A percentile compares a stretch with the other conserved stretches of the same genome.
Conservation (phyloP, 2,113 vertebrate genomes). For the Sinocyclocheilus rhinocerous region DNA sequence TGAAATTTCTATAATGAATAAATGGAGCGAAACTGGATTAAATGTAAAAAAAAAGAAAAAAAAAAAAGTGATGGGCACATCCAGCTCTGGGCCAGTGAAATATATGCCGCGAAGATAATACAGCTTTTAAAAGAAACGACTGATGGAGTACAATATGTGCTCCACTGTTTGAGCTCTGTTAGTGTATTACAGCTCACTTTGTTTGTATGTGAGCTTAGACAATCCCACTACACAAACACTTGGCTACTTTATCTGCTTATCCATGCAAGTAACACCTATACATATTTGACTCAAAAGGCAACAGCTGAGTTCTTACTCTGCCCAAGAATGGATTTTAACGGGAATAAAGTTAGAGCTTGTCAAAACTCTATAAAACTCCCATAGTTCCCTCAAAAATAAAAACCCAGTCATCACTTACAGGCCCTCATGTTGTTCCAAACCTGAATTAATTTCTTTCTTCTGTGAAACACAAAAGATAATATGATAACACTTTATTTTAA, state of each 20-base stretch:
- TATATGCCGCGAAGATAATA: background rate
- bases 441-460: no score
- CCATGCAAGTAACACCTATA: background rate
- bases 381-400: no score
- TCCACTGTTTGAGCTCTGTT: background rate
- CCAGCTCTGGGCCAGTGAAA: background rate
- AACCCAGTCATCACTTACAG: no score
- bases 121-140: background rate
- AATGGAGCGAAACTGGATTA: background rate
- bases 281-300: background rate
- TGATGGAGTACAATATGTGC: background rate
- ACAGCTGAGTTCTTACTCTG: background rate
- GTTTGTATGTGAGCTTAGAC: background rate
- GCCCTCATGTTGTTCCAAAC: no score
- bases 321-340: background rate
- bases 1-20: background rate
- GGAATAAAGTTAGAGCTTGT: background rate
- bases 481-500: no score
- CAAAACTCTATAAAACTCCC: background rate
- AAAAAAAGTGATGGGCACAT: background rate
- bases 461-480: no score
- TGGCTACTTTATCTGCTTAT: slow-evolving; percentile 6
- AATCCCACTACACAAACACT: background rate
- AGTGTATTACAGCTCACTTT: background rate
- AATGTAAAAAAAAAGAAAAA: background rate